These are phyloP conservation scores for Grantiella picta DNA, from an alignment of 2,113 vertebrate species.

Conservation along the genomic window DNA sequence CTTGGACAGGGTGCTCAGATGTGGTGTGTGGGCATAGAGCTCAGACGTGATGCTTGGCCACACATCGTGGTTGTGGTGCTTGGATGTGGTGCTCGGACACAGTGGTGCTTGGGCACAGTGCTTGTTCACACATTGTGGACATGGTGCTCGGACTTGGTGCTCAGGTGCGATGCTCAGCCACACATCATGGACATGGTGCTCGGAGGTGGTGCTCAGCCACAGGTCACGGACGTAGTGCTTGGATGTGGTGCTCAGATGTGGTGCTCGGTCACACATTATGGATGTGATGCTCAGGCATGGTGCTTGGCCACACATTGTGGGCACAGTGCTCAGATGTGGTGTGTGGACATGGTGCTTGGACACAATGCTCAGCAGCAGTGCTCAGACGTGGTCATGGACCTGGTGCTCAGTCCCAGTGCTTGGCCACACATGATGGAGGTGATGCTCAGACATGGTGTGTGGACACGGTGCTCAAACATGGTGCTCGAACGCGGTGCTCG, in stretches of 20 bases:
- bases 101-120: no score
- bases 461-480: neutral
- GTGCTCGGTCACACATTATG: neutral
- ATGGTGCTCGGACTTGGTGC: neutral
- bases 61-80: rapidly evolving
- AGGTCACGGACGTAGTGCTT: rapidly evolving
- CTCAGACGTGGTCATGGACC: neutral
- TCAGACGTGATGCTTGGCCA: neutral
- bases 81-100: neutral
- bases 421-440: neutral
- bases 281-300: neutral
- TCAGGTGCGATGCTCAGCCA: neutral
- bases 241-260: neutral
- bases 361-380: neutral
- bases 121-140: neutral
- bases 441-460: neutral
- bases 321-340: neutral
- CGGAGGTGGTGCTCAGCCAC: neutral
- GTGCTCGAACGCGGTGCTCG: no score
- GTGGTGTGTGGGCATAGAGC: neutral
- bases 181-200: rapidly evolving
- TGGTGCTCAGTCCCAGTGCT: neutral
- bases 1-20: neutral
- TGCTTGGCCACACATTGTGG: neutral
- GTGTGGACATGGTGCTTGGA: neutral